A percentile compares a stretch with the other conserved stretches of the same genome.
Conservation (phyloP, 2,797 vertebrate species). For the Poeciliopsis infans region DNA sequence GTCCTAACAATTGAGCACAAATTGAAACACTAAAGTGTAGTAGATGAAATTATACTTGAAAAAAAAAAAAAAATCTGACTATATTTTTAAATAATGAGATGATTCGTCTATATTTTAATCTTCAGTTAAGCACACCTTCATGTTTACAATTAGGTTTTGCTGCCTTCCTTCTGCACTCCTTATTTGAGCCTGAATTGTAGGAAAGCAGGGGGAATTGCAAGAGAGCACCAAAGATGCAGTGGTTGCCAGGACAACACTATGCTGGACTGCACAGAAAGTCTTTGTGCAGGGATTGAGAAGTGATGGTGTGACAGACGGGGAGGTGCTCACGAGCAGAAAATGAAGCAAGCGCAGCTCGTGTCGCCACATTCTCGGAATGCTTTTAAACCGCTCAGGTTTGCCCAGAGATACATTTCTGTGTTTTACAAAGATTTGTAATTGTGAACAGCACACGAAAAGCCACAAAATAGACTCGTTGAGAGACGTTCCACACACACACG, state of each 20-base stretch:
- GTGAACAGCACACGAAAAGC: constrained; percentile 19
- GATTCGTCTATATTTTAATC: background rate
- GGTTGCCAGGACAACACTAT: constrained; percentile 65
- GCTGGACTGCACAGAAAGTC: constrained; percentile 29
- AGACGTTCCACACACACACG: constrained; percentile 28
- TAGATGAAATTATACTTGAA: background rate
- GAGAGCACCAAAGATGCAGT: constrained; percentile 27
- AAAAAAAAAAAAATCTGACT: background rate
- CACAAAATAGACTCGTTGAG: constrained; percentile 34
- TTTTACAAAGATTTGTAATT: constrained; percentile 30
- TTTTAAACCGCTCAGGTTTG: background rate
- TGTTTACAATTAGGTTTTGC: background rate
- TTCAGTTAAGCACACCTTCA: background rate
- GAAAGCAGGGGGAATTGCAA: constrained; percentile 30
- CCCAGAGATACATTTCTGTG: constrained; percentile 2
- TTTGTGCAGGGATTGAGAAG: constrained; percentile 10
- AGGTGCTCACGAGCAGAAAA: constrained; percentile 6
- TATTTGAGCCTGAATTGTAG: constrained; percentile 23
- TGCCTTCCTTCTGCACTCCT: background rate
- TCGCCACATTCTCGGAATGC: background rate
- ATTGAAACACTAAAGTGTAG: background rate
- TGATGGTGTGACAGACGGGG: constrained; percentile 26
- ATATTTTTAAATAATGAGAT: background rate
- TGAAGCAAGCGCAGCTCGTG: background rate
- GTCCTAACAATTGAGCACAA: background rate